These are phyloP conservation scores for Megalurothrips usitatus DNA, from an alignment of 2,888 invertebrate genomes.

Conservation along the genomic window DNA sequence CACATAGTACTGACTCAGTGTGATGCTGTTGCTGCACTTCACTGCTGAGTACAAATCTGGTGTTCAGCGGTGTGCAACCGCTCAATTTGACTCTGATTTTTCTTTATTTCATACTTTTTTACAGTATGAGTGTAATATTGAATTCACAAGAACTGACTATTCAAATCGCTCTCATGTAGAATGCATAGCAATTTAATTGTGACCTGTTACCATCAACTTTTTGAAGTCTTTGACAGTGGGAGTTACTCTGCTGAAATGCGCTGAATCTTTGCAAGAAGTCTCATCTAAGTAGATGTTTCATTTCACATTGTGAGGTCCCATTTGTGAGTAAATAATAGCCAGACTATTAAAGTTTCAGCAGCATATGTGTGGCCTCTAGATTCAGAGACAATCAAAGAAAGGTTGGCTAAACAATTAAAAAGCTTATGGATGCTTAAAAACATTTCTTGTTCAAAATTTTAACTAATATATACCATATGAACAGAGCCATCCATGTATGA, in stretches of 20 bases:
- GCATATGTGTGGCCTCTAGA: neutral
- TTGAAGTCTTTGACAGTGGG: neutral
- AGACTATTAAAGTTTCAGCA: neutral
- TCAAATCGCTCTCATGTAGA: neutral
- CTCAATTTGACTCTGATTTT: neutral
- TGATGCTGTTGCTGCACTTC: neutral
- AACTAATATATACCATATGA: neutral
- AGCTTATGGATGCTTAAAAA: neutral
- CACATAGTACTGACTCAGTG: neutral
- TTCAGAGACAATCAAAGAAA: neutral
- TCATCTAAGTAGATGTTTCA: neutral
- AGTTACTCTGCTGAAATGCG: conserved; percentile 1
- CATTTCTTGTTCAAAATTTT: neutral
- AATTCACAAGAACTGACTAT: conserved; percentile 16
- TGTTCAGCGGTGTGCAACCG: neutral
- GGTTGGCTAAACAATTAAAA: neutral
- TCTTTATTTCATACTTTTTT: neutral
- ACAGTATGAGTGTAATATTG: neutral
- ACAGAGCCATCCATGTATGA: neutral
- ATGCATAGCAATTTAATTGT: neutral
- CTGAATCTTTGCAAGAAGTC: neutral
- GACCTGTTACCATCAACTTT: neutral
- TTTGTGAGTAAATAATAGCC: neutral
- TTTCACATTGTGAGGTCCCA: neutral
- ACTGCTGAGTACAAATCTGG: neutral